Conservation (phyloP, 2,797 vertebrate genomes). For the Chrysocyon brachyurus region DNA sequence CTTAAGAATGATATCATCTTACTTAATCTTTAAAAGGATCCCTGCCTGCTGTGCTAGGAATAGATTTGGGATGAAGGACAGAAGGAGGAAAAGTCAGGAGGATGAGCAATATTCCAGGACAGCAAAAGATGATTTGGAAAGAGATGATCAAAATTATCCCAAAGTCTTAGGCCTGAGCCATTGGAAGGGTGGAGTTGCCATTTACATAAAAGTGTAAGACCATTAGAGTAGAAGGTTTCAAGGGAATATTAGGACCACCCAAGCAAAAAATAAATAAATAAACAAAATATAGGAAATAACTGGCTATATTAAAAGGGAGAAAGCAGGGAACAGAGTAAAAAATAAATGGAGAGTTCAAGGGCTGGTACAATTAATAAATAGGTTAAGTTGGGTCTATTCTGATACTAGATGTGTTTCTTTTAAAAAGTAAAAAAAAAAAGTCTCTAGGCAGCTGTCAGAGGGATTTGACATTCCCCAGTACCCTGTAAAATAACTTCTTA, state of each 20-base stretch:
- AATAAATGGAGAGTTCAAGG: background rate
- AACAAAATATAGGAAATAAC: background rate
- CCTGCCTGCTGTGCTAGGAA: background rate
- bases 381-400: background rate
- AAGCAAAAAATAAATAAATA: background rate
- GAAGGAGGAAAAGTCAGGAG: background rate
- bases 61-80: background rate
- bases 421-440: background rate
- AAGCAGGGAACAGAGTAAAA: background rate
- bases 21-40: background rate
- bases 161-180: background rate
- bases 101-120: background rate
- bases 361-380: background rate
- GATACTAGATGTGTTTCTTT: background rate
- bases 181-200: background rate
- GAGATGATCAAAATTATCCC: background rate
- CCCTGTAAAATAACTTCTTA: background rate
- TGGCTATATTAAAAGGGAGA: background rate
- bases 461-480: background rate
- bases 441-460: background rate
- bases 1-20: background rate
- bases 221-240: background rate
- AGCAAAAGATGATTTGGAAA: background rate
- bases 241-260: background rate
- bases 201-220: background rate